Evolutionary conservation across 2,797 vertebrate genomes (phyloP).

Genomic region (Anguilla megastoma): DNA sequence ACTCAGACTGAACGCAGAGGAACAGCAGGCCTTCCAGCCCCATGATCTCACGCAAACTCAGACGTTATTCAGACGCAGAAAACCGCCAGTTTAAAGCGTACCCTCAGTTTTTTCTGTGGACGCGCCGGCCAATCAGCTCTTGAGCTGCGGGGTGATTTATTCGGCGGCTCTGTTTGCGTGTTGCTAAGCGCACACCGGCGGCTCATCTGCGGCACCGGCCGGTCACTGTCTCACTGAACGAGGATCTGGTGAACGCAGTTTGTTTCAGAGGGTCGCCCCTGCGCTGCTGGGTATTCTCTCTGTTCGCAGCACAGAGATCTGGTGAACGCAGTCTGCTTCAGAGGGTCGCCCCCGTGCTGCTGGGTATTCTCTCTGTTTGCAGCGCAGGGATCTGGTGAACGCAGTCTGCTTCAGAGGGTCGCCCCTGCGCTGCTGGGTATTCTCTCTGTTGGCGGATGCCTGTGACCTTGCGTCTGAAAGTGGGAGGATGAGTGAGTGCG

Average conservation of each 20-base stretch:
- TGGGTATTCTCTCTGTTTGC: too few relatives aligned
- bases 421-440: too few relatives aligned
- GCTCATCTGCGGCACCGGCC: not conserved
- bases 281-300: too few relatives aligned
- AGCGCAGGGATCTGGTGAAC: too few relatives aligned
- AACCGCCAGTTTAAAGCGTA: constrained; percentile 29
- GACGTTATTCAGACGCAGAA: too few relatives aligned
- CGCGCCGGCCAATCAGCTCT: constrained; percentile 30
- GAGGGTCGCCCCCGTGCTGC: too few relatives aligned
- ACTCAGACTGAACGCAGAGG: constrained; percentile 38
- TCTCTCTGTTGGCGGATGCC: not conserved
- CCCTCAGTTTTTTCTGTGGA: constrained; percentile 37
- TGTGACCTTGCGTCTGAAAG: not conserved
- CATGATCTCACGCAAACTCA: constrained; percentile 44
- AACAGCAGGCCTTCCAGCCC: constrained; percentile 43
- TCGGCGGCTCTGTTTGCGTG: not conserved
- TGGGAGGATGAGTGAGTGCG: not conserved
- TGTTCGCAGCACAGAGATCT: too few relatives aligned
- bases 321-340: too few relatives aligned
- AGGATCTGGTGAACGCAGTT: not conserved
- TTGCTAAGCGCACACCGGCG: not conserved
- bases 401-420: too few relatives aligned
- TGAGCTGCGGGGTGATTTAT: not conserved
- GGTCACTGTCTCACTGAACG: not conserved
- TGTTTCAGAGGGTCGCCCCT: too few relatives aligned